Evolutionary conservation across 1,140 invertebrate genomes (phyloP), one percentile per base, ranked within the genome.

Genomic region (Hyphantria cunea): DNA sequence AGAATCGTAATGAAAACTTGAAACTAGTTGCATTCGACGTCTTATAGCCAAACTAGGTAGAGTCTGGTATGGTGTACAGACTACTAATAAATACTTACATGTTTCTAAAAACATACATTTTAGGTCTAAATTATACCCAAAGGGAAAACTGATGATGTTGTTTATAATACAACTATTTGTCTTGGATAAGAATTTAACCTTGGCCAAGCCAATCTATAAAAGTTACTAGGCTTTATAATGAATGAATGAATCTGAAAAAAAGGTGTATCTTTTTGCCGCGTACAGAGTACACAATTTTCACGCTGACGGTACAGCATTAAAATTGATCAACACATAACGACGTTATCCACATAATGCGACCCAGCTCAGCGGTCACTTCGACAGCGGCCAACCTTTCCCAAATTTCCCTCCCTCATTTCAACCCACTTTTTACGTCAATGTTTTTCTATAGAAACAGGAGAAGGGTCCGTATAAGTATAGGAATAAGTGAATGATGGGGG

Each of bases 251-350:
- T 37, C 3, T 4, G 11, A 11, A 8, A 37, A 37, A 37, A 11
- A 37, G 8, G 2, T 25, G 17, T 25, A 1, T 25, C 1, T 25
- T 25, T 25, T 25, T 5, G 1, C 17, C 17, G 5, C 5, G 5
- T 1, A 25, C 2, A 25, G 5, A 25, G 17, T 25, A 47, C 6
- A 45, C 14, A 7, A 39, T 39, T 25, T 60, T 47, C 31, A 34
- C 49, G 64, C 66, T 47, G 50, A 73, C 66, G 68, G 33, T 71
- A 70, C 63, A 59, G 76, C 84, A 89, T 89, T 89, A 90, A 89
- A 87, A 87, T 84, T 90, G 84, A 89, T 90, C 88, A 90, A 87
- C 87, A 90, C 80, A 90, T 90, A 90, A 90, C 84, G 82, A 83
- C 83, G 82, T 87, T 87, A 90, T 82, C 81, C 84, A 84, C 82